Evolutionary conservation across 2,888 invertebrate genomes (phyloP), one percentile per base, ranked within the genome.

Genomic region (Orchesella flavescens): DNA sequence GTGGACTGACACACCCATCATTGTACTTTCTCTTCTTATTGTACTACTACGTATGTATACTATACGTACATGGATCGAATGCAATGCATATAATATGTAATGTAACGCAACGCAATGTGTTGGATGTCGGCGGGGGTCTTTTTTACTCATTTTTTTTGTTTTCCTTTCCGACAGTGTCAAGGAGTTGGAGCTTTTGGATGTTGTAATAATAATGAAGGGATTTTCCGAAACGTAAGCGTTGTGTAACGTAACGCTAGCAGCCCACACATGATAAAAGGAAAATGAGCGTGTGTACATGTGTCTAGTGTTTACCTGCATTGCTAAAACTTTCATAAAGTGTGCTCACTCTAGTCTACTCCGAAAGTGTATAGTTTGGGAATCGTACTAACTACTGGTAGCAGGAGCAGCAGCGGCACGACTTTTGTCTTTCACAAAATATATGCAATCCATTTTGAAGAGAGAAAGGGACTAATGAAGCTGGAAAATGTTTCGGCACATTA

Each of bases 151-250:
- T 57, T 82, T 65, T n/a, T n/a, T 15, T 80, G 34, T 21, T 72
- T 71, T 84, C 72, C 44, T 17, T 66, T 44, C 61, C 72, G 75
- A 44, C 76, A 73, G 79, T 75, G 78, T 71, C 84, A 79, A 71
- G 61, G 57, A 79, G 80, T 57, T 73, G 68, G 74, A 61, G 55
- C 65, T 63, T 81, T 13, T 63, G 59, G 75, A 81, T 81, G 80
- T 80, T 74, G 75, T 75, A 81, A 81, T 81, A 81, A 81, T 81
- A 81, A 81, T 81, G 81, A 81, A 81, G 75, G 81, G 81, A 81
- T 81, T 81, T 81, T 74, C 81, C 75, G 5, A 59, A 59, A 44
- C 7, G 44, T 44, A 44, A 44, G 13, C 23, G 24, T 63, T 46
- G 69, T 68, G 77, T 69, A 77, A 77, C 66, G 59, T 61, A 7